Conservation (phyloP, 2,113 vertebrate species). For the Dolichallabes microphthalmus region DNA sequence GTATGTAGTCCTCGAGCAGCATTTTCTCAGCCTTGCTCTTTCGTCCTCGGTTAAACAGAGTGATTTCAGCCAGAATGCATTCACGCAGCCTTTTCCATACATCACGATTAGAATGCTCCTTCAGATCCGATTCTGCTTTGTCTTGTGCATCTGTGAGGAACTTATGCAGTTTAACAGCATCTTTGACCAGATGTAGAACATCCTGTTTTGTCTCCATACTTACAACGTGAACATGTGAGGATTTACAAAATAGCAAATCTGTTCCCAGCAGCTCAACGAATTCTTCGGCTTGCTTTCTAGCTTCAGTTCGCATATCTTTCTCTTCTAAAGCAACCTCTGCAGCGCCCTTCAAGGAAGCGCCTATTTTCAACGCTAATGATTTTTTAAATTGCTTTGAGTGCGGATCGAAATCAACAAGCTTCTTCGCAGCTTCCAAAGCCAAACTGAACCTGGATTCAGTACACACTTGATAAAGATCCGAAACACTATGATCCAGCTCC, state of each 20-base stretch:
- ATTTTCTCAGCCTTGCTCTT: slow-evolving; percentile 4
- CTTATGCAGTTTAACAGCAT: slow-evolving; percentile 23
- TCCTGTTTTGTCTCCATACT: background rate
- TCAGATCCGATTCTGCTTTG: background rate
- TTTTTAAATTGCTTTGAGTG: background rate
- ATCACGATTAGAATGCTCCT: background rate
- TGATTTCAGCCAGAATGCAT: slow-evolving; percentile 5
- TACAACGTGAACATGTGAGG: background rate
- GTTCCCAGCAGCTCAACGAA: slow-evolving; percentile 10
- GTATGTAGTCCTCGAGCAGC: slow-evolving; percentile 13
- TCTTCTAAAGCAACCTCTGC: slow-evolving; percentile 22
- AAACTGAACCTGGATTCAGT: slow-evolving; percentile 32
- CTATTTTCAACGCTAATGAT: background rate
- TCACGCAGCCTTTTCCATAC: slow-evolving; percentile 23
- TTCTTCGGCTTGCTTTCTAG: background rate
- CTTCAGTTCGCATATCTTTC: background rate
- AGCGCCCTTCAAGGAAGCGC: background rate
- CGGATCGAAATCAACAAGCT: background rate
- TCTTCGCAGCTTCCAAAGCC: slow-evolving; percentile 28
- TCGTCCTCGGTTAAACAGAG: slow-evolving; percentile 16
- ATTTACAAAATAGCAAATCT: background rate
- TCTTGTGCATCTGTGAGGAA: background rate
- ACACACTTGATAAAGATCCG: slow-evolving; percentile 21
- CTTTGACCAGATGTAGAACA: background rate
- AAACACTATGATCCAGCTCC: slow-evolving; percentile 6